These are phyloP conservation scores for Mesembrinibis cayennensis DNA, from an alignment of 2,113 vertebrate species.

Conservation along the genomic window DNA sequence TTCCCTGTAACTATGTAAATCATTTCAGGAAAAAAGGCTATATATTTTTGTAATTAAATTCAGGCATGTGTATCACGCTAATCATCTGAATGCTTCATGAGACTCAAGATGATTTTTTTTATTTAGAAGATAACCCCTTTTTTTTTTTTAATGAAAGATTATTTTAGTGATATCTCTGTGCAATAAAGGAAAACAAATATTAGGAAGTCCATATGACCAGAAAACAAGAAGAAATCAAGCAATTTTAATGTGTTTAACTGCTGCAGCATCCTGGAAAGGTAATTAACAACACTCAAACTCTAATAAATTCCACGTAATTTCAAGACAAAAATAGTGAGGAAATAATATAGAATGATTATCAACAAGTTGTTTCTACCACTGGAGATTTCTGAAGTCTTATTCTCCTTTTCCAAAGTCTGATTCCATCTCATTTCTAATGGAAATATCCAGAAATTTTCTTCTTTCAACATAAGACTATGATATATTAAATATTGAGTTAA, in stretches of 20 bases:
- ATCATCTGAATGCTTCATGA: background rate
- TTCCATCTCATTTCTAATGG: background rate
- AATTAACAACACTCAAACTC: background rate
- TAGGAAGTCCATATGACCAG: background rate
- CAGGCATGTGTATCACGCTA: background rate
- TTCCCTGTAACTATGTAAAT: background rate
- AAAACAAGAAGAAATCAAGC: background rate
- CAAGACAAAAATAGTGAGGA: background rate
- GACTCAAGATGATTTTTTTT: background rate
- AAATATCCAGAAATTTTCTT: background rate
- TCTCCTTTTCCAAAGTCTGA: background rate
- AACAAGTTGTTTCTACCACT: background rate
- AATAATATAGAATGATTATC: background rate
- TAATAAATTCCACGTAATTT: background rate
- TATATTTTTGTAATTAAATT: background rate
- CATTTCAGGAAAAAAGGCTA: background rate
- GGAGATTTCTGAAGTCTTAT: background rate
- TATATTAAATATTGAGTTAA: background rate
- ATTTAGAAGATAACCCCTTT: background rate
- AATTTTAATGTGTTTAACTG: background rate
- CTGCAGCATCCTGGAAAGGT: background rate
- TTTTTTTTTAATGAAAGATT: background rate
- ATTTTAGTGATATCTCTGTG: background rate
- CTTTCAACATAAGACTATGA: background rate
- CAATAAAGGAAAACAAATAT: background rate